phyloP scores from a whole-genome alignment of 2,888 invertebrate genomes.

The Eristalis arbustorum region DNA sequence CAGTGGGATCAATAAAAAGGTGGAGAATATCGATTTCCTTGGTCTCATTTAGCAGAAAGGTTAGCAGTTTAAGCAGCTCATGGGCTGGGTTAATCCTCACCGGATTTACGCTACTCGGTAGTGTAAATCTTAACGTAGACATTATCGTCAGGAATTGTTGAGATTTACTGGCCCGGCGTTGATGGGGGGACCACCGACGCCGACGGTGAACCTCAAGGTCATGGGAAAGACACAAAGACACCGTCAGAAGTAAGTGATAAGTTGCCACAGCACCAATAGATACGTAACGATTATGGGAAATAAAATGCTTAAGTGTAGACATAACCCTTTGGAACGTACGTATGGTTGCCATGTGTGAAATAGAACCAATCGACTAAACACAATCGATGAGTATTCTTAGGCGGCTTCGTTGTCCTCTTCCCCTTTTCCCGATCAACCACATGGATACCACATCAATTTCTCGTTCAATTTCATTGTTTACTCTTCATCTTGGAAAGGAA shows the following conservation, averaged over 20 bases:
- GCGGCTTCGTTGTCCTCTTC: not conserved
- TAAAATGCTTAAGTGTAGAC: not conserved
- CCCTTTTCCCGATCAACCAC: not conserved
- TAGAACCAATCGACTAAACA: constrained; percentile 1
- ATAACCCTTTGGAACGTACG: not conserved
- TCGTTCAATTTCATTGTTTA: not conserved
- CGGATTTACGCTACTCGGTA: not conserved
- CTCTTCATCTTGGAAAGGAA: not conserved
- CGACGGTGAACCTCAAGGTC: not conserved
- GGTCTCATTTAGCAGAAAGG: not conserved
- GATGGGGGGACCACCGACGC: too few relatives aligned
- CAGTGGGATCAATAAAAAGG: constrained; percentile 33
- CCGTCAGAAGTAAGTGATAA: not conserved
- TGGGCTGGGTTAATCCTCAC: not conserved
- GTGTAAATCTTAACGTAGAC: not conserved
- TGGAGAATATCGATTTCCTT: not conserved
- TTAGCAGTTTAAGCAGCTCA: not conserved
- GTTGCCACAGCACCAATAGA: not conserved
- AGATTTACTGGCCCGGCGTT: not conserved
- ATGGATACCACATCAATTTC: constrained; percentile 2
- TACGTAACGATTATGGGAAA: not conserved
- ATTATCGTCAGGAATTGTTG: not conserved
- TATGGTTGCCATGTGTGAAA: not conserved
- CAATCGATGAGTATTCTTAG: not conserved
- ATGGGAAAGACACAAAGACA: not conserved